Base-by-base conservation (phyloP, 2,888 invertebrate species). In the Craniophora ligustri region DNA sequence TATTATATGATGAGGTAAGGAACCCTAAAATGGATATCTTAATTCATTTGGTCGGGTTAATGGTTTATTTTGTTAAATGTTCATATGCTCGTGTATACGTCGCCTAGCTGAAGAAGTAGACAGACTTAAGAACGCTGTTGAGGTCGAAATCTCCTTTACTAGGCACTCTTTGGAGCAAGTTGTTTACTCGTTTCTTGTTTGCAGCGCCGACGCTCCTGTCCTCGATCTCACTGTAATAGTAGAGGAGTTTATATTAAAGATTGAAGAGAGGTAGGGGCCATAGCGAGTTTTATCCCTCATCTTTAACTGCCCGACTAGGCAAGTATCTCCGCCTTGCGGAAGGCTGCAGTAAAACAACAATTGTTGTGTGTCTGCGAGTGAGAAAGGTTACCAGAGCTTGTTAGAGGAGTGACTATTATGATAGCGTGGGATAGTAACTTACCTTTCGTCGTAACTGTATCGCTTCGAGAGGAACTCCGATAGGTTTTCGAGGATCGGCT, bases 401-500 rank as follows among this genome's bases (percentile, higher is more conserved):
- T n/a, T n/a, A n/a, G n/a, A n/a, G n/a, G n/a, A n/a, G n/a, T n/a
- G n/a, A n/a, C n/a, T n/a, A n/a, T n/a, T n/a, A n/a, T n/a, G n/a
- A n/a, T 40, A 15, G 18, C 11, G 26, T 21, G 11, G n/a, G n/a
- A 19, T 1, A 21, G 42, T 44, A 18, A 42, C 59, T 66, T 44
- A 71, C 96, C 88, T 88, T 71, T 95, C 89, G 13, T 88, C 77
- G 73, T 95, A 96, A 71, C 96, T 95, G 83, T 96, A 98, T 78
- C 94, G 95, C 16, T 95, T 81, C 1, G 94, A 78, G 48, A 99
- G 94, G 85, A 96, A 97, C 14, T 95, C 76, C 0, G 98, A 98
- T 45, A 99, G 92, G 79, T 98, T 94, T 78, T 98, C 96, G 40
- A 99, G 94, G 72, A 99, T 97, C 0, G 98, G 98, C 82, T 98